These are phyloP conservation scores for Pycnomerus fuliginosus DNA, from an alignment of 2,888 invertebrate genomes.

Conservation along the genomic window DNA sequence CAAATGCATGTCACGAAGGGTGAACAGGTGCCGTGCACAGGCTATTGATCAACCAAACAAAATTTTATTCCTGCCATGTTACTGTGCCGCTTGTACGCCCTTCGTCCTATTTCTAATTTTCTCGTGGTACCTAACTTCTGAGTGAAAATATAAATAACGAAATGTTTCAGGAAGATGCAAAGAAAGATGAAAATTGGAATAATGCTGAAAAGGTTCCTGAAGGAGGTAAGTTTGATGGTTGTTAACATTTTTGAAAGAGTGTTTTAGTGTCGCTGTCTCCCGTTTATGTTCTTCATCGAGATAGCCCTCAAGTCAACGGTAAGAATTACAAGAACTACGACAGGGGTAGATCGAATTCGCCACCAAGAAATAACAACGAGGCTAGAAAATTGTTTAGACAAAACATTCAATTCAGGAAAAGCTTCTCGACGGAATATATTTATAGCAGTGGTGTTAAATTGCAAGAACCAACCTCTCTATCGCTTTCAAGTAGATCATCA, in stretches of 20 bases:
- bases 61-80: constrained; percentile 42
- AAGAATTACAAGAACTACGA: constrained; percentile 32
- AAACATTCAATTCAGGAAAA: constrained; percentile 43
- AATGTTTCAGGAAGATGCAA: constrained; percentile 8
- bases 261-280: constrained; percentile 44
- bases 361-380: constrained; percentile 36
- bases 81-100: constrained; percentile 50
- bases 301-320: constrained; percentile 25
- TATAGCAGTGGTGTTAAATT: constrained; percentile 22
- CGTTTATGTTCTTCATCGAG: constrained; percentile 46
- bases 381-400: constrained; percentile 9
- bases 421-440: constrained; percentile 48
- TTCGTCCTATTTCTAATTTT: constrained; percentile 47
- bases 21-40: constrained; percentile 17
- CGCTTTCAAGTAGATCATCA: constrained; percentile 39
- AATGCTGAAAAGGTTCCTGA: constrained; percentile 37
- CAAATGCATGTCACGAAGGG: constrained; percentile 44
- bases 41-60: constrained; percentile 32
- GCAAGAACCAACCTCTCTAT: constrained; percentile 34
- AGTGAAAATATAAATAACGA: background rate
- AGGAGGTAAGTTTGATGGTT: constrained; percentile 30
- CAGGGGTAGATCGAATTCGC: constrained; percentile 49
- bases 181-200: constrained; percentile 42
- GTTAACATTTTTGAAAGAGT: constrained; percentile 4
- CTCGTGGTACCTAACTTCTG: constrained; percentile 36